Percentiles rank a stretch among this genome's conserved stretches.
phyloP scores from a whole-genome alignment of 2,888 invertebrate genomes.

The Leucophenga montana region DNA sequence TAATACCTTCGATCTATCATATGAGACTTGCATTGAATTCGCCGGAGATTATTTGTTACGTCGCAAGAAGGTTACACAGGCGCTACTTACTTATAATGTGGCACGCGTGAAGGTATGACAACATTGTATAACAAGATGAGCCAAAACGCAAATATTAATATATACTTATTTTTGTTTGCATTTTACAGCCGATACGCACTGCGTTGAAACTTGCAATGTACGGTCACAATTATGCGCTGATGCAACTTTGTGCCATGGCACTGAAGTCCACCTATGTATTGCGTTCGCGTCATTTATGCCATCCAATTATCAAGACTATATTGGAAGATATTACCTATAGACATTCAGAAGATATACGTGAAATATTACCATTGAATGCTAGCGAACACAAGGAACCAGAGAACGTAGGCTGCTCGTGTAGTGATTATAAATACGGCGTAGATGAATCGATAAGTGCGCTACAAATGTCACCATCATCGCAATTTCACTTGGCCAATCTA shows the following conservation, averaged over 20 bases:
- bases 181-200: constrained; percentile 67
- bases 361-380: constrained; percentile 55
- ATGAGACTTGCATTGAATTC: constrained; percentile 77
- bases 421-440: constrained; percentile 69
- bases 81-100: constrained; percentile 85
- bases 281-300: constrained; percentile 65
- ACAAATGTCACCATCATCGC: constrained; percentile 73
- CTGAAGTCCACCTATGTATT: constrained; percentile 69
- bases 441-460: constrained; percentile 70
- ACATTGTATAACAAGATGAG: too few relatives aligned
- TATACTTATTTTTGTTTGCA: too few relatives aligned
- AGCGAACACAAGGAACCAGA: constrained; percentile 38
- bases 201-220: constrained; percentile 73
- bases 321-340: constrained; percentile 67
- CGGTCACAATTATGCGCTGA: constrained; percentile 71
- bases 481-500: constrained; percentile 73
- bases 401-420: constrained; percentile 66
- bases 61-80: constrained; percentile 83
- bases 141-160: too few relatives aligned
- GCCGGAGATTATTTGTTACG: constrained; percentile 88
- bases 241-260: constrained; percentile 73
- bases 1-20: constrained; percentile 72
- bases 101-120: constrained; percentile 75
- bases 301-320: constrained; percentile 61
- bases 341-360: constrained; percentile 69